Conservation (phyloP, 92 coral and sea anemone species). For the Palythoa grandiflora region DNA sequence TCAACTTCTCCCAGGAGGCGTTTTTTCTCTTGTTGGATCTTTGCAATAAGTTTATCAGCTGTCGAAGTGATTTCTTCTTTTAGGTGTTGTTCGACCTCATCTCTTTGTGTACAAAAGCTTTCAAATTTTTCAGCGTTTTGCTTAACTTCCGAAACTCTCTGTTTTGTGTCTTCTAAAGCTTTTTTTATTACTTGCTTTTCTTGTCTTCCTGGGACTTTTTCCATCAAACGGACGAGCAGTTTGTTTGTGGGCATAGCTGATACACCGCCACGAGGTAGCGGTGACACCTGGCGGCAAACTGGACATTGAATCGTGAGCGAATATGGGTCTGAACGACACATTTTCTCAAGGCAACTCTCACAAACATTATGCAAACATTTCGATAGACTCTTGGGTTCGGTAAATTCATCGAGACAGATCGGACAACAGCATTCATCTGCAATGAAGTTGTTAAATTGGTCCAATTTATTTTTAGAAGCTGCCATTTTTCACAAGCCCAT, state of each 20-base stretch:
- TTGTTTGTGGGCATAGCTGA: slow-evolving; percentile 43
- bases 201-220: slow-evolving; percentile 45
- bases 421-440: slow-evolving; percentile 51
- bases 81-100: not conserved
- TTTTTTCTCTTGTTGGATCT: slow-evolving; percentile 16
- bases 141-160: slow-evolving; percentile 6
- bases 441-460: slow-evolving; percentile 30
- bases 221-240: slow-evolving; percentile 43
- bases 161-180: slow-evolving; percentile 23
- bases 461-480: slow-evolving; percentile 8
- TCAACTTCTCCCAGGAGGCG: slow-evolving; percentile 30
- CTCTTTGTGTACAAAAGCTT: not conserved
- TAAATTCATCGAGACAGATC: slow-evolving; percentile 36
- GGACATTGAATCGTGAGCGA: slow-evolving; percentile 30
- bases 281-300: slow-evolving; percentile 32
- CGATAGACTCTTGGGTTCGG: slow-evolving; percentile 41
- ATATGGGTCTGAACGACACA: slow-evolving; percentile 46
- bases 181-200: slow-evolving; percentile 42
- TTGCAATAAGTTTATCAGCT: slow-evolving; percentile 23
- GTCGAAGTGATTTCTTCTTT: slow-evolving; percentile 42
- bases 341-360: slow-evolving; percentile 23
- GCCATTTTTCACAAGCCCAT: slow-evolving; percentile 5
- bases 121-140: slow-evolving; percentile 19
- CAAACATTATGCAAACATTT: slow-evolving; percentile 42
- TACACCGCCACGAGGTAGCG: slow-evolving; percentile 22